Conservation (phyloP, 2,888 invertebrate genomes). For the Liopterus haemorrhoidalis region DNA sequence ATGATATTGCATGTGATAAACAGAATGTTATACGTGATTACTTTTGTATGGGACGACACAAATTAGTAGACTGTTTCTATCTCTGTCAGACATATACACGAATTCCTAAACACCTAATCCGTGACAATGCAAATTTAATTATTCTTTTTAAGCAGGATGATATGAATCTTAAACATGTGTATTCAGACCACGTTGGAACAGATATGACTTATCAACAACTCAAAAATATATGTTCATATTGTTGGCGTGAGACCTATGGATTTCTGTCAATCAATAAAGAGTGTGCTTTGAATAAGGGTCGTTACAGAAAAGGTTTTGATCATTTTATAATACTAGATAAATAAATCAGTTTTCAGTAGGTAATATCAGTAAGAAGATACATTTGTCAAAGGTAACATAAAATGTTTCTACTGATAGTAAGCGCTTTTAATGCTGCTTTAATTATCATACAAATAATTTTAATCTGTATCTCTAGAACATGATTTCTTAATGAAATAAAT, state of each 20-base stretch:
- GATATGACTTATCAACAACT: constrained; percentile 36
- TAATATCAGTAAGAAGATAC: too few species aligned
- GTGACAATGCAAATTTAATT: constrained; percentile 39
- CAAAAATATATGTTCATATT: constrained; percentile 36
- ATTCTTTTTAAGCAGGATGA: constrained; percentile 39
- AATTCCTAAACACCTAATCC: constrained; percentile 39
- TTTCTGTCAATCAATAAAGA: constrained; percentile 38
- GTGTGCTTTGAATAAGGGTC: constrained; percentile 31
- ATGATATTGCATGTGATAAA: constrained; percentile 39
- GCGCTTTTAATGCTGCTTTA: too few species aligned
- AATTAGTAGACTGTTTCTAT: constrained; percentile 38
- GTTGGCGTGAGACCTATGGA: constrained; percentile 36
- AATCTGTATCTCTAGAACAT: too few species aligned
- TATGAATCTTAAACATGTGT: constrained; percentile 38
- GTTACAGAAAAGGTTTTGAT: constrained; percentile 38
- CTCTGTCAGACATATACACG: constrained; percentile 37
- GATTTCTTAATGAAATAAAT: too few species aligned
- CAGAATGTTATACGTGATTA: constrained; percentile 35
- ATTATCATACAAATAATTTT: too few species aligned
- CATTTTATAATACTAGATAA: constrained; percentile 12
- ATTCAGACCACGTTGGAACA: constrained; percentile 31
- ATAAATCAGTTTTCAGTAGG: too few species aligned
- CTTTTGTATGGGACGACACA: constrained; percentile 38
- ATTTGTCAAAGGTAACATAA: too few species aligned
- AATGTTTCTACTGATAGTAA: too few species aligned